phyloP scores from a whole-genome alignment of 2,888 invertebrate genomes.

The Lasioglossum zephyrum region DNA sequence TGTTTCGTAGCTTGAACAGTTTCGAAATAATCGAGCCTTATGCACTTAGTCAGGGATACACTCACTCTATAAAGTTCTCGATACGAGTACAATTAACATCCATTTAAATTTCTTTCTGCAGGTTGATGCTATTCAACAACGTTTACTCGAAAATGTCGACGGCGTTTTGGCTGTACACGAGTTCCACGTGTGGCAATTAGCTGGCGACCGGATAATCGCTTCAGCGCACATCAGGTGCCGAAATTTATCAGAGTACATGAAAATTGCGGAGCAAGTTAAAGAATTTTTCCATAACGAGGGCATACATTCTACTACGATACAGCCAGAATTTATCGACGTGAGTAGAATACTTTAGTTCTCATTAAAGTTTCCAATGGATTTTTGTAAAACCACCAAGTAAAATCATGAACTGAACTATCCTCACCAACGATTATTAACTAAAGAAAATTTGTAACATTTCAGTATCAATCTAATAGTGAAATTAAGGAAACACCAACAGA shows the following conservation, averaged over 20 bases:
- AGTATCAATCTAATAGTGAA: conserved; percentile 84
- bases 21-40: background rate
- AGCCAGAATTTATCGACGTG: conserved; percentile 97
- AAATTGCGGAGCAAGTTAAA: conserved; percentile 97
- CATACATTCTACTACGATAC: conserved; percentile 99
- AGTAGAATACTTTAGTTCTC: conserved; percentile 78
- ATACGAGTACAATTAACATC: background rate
- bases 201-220: conserved; percentile 98
- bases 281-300: conserved; percentile 99
- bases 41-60: background rate
- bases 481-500: conserved; percentile 85
- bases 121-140: conserved; percentile 95
- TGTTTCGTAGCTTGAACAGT: background rate
- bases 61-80: background rate
- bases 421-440: background rate
- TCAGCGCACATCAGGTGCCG: conserved; percentile 98
- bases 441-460: conserved; percentile 55
- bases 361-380: background rate
- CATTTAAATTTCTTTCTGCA: conserved; percentile 72
- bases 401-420: background rate
- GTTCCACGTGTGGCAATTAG: conserved; percentile 99
- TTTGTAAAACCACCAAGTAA: background rate
- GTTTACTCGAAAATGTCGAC: conserved; percentile 94
- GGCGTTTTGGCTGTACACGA: conserved; percentile 98
- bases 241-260: conserved; percentile 98